Percentiles rank a stretch among this genome's conserved stretches.
phyloP scores from a whole-genome alignment of 1,140 invertebrate genomes.

The Schlechtendalia chinensis region DNA sequence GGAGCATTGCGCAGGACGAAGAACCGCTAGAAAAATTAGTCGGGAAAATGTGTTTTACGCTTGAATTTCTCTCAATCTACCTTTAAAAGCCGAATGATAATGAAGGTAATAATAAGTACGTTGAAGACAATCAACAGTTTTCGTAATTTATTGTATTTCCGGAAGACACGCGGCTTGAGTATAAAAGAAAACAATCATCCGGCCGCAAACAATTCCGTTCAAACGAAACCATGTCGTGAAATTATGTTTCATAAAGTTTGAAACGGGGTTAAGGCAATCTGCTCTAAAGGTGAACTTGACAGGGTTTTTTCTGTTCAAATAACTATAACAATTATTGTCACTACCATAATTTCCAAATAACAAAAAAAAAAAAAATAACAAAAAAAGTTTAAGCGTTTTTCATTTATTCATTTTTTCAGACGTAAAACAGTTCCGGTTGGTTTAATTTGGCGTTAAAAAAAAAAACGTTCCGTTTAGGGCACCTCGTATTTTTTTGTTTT shows the following conservation, averaged over 20 bases:
- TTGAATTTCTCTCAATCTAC: too few species aligned
- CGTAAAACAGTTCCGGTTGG: constrained; percentile 47
- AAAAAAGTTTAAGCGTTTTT: constrained; percentile 39
- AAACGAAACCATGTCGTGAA: not conserved
- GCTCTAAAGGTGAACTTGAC: constrained; percentile 15
- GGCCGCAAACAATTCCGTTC: not conserved
- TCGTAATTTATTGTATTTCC: too few species aligned
- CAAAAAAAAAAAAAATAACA: not conserved
- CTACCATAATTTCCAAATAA: not conserved
- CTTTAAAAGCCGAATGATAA: too few species aligned
- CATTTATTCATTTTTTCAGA: constrained; percentile 44
- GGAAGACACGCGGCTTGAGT: too few species aligned
- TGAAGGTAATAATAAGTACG: too few species aligned
- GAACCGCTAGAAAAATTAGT: too few species aligned
- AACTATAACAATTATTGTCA: constrained; percentile 38
- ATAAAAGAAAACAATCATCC: not conserved
- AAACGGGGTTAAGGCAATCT: not conserved
- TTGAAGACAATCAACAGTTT: too few species aligned
- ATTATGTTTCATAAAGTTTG: constrained; percentile 4
- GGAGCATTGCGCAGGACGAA: too few species aligned
- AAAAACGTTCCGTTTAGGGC: constrained; percentile 40
- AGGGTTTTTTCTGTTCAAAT: not conserved
- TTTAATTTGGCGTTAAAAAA: constrained; percentile 46
- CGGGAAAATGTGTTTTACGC: too few species aligned
- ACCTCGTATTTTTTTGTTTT: not conserved